These are phyloP conservation scores for Poeciliopsis paucimaculata DNA, from an alignment of 2,797 vertebrate species.

Conservation along the genomic window DNA sequence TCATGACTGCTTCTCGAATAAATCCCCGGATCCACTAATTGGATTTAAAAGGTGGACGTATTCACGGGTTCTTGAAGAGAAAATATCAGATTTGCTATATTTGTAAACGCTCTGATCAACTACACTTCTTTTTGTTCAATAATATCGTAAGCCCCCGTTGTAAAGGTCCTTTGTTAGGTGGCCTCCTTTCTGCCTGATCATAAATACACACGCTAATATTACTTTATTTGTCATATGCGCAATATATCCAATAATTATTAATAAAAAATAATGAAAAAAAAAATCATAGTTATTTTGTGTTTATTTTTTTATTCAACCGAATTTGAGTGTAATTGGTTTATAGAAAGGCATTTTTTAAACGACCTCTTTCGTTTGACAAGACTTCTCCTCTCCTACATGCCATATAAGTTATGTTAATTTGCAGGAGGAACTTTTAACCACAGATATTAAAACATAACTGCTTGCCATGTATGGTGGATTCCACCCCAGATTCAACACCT, in stretches of 20 bases:
- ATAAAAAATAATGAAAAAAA: neutral
- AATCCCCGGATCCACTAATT: constrained; percentile 40
- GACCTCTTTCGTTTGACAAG: neutral
- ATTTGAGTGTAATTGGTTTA: neutral
- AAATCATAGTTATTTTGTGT: too few species aligned
- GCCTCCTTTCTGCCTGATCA: constrained; percentile 54
- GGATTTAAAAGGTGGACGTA: constrained; percentile 16
- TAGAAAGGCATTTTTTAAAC: constrained; percentile 27
- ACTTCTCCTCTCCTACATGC: neutral
- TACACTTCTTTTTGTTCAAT: constrained; percentile 63
- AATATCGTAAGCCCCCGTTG: constrained; percentile 37
- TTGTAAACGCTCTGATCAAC: constrained; percentile 14
- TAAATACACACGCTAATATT: constrained; percentile 7
- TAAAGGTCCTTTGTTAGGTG: constrained; percentile 47
- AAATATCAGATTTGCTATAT: neutral
- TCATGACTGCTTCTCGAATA: constrained; percentile 73
- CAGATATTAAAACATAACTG: neutral
- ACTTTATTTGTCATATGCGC: neutral
- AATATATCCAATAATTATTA: neutral
- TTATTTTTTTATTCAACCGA: neutral
- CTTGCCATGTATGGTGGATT: neutral
- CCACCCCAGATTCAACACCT: neutral
- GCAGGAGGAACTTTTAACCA: neutral
- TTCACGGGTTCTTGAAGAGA: neutral
- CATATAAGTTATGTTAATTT: neutral